Evolutionary conservation across 2,888 invertebrate genomes (phyloP), one percentile per base, ranked within the genome.

Genomic region (Malthinus flaveolus): DNA sequence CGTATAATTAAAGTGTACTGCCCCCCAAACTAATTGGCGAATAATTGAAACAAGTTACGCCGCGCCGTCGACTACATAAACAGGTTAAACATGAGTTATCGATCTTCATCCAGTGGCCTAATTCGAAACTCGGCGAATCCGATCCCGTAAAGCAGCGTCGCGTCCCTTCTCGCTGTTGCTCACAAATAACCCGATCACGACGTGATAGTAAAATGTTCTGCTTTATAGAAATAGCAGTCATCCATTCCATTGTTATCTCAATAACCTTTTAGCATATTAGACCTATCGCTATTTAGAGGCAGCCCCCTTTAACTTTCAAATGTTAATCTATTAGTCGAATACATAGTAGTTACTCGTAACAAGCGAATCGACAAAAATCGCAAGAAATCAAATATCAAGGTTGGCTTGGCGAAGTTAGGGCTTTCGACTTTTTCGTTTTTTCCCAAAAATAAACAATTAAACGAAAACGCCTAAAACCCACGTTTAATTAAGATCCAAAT

Each of bases 21-120:
- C n/a, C n/a, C 23, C 5, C 5, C 23, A 23, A 23, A 23, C 34
- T 11, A 36, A 10, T 36, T 36, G 36, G 7, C 36, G 36, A 36
- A 11, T 11, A 36, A 11, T 36, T 11, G 10, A 36, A 11, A 36
- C 9, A 9, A 9, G 12, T 12, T 10, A 10, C 36, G 12, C 12
- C 32, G 7, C 36, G 12, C 12, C 32, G 7, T 46, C 3, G 9
- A 32, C 23, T 11, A 45, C 31, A 45, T 7, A 31, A 46, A 32
- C 32, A 45, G 32, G 31, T 45, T 46, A 45, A 56, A 52, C 44
- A 47, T 46, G 32, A 32, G 44, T 33, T 68, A 69, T 69, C 65
- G 69, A 69, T 69, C 66, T 65, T 65, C 61, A 64, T 66, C 64
- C 13, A 68, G 57, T 68, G 68, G 63, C 68, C 68, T 63, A 70